A percentile compares a stretch with the other conserved stretches of the same genome.
Conservation (phyloP, 2,888 invertebrate genomes). For the Macropis europaea region DNA sequence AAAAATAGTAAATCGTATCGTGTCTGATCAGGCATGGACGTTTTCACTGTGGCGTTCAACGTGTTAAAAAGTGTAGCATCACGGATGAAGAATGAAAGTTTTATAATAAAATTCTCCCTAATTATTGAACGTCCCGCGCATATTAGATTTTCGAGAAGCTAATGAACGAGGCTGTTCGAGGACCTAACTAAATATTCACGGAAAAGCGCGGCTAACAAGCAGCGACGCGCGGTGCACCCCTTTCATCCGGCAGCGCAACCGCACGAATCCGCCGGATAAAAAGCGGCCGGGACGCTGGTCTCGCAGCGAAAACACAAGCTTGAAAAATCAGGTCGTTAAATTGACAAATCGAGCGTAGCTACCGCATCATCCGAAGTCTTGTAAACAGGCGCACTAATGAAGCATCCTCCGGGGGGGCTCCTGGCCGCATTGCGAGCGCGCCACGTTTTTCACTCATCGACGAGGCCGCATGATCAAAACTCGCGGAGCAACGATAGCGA, state of each 20-base stretch:
- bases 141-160: too few species aligned
- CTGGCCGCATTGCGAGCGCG: slow-evolving; percentile 17
- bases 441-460: slow-evolving; percentile 50
- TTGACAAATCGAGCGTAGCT: slow-evolving; percentile 52
- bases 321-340: slow-evolving; percentile 54
- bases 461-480: slow-evolving; percentile 50
- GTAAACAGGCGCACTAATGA: slow-evolving; percentile 58
- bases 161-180: background rate
- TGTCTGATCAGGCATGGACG: too few species aligned
- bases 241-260: background rate
- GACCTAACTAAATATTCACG: background rate
- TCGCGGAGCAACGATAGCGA: slow-evolving; percentile 12
- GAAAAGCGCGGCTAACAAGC: background rate
- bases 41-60: too few species aligned
- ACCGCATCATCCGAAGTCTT: slow-evolving; percentile 29
- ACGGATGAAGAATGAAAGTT: too few species aligned
- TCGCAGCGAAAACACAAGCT: background rate
- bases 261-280: slow-evolving; percentile 1
- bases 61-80: too few species aligned
- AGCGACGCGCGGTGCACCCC: background rate
- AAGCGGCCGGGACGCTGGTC: background rate
- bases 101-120: too few species aligned
- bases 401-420: slow-evolving; percentile 38
- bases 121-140: too few species aligned
- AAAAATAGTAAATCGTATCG: too few species aligned